Conservation (phyloP, 2,888 invertebrate species). For the Athalia cordata region DNA sequence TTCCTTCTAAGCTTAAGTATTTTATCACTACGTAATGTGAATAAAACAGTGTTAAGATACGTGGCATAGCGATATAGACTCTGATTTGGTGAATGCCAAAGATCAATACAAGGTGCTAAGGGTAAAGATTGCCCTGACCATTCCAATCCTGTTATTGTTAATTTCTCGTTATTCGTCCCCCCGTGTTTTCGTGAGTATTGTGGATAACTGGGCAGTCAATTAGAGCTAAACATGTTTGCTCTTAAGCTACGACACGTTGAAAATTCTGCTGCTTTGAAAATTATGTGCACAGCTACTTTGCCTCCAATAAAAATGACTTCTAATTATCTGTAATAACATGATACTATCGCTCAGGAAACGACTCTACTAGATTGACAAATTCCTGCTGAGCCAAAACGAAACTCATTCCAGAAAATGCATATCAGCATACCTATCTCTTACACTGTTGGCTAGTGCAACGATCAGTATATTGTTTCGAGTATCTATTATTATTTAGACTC, state of each 20-base stretch:
- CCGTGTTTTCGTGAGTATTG: no score
- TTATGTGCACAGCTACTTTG: no score
- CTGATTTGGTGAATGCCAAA: not conserved
- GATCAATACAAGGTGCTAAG: not conserved
- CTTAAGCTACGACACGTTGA: no score
- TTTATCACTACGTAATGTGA: not conserved
- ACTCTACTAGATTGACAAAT: no score
- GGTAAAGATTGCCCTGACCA: not conserved
- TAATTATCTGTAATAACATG: no score
- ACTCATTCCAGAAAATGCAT: not conserved
- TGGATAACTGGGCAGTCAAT: no score
- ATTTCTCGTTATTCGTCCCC: not conserved
- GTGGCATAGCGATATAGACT: not conserved
- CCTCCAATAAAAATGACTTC: no score
- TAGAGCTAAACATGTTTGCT: no score
- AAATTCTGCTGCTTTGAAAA: no score
- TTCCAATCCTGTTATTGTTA: not conserved
- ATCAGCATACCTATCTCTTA: not conserved
- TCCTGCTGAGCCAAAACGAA: not conserved
- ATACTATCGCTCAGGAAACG: no score
- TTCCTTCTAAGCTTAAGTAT: not conserved
- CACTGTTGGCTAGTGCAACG: slow-evolving; percentile 25
- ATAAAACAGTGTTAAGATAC: no score
- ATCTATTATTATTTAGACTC: slow-evolving; percentile 26
- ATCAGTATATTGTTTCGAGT: slow-evolving; percentile 5